phyloP scores from a whole-genome alignment of 2,113 vertebrate genomes.

The Myotis yumanensis region DNA sequence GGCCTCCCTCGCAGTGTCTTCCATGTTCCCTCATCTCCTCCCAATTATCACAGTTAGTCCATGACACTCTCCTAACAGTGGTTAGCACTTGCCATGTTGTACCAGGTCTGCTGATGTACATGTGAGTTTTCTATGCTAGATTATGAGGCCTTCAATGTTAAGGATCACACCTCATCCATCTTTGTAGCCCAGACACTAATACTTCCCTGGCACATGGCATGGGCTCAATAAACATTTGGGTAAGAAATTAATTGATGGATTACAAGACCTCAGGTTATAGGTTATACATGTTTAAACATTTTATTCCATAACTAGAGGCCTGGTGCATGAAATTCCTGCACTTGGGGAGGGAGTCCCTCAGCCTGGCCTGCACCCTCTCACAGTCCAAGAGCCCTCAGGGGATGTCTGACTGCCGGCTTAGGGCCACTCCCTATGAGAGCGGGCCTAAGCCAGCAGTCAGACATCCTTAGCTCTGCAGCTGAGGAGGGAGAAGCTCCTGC shows the following conservation, averaged over 20 bases:
- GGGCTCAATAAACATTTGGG: conserved; percentile 51
- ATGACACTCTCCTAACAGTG: neutral
- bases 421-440: too few relatives aligned
- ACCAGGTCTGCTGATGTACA: neutral
- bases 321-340: too few relatives aligned
- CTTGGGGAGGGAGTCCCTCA: too few relatives aligned
- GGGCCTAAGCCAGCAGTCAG: too few relatives aligned
- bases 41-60: neutral
- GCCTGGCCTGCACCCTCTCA: too few relatives aligned
- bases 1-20: neutral
- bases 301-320: conserved; percentile 18
- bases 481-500: too few relatives aligned
- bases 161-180: neutral
- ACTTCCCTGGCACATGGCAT: neutral
- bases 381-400: too few relatives aligned
- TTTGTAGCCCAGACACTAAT: neutral
- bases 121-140: neutral
- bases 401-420: too few relatives aligned
- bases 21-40: neutral
- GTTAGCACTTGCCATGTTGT: neutral
- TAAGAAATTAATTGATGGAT: conserved; percentile 60
- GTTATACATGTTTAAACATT: conserved; percentile 51
- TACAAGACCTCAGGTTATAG: neutral
- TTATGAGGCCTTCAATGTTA: neutral
- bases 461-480: too few relatives aligned